phyloP scores from a whole-genome alignment of 2,797 vertebrate species.

The Phrynocephalus guinanensis region DNA sequence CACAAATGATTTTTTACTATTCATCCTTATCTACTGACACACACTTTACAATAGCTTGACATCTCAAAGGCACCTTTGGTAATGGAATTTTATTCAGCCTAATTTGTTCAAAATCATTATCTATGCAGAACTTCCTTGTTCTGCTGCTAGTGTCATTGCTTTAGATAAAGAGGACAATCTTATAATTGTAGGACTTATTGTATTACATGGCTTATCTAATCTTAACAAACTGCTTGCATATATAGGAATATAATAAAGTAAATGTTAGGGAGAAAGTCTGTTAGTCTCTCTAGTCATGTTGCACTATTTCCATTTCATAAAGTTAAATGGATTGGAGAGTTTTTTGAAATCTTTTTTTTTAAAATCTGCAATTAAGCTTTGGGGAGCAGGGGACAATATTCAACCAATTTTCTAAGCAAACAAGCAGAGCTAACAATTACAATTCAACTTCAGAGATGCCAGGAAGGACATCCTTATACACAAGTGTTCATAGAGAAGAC shows the following conservation, averaged over 20 bases:
- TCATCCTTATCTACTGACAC: conserved; percentile 23
- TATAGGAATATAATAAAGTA: conserved; percentile 4
- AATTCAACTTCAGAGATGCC: not conserved
- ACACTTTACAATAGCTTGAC: conserved; percentile 29
- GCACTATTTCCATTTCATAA: not conserved
- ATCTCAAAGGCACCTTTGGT: conserved; percentile 39
- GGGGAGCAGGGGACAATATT: not conserved
- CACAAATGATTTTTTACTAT: conserved; percentile 22
- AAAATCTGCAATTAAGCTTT: conserved; percentile 7
- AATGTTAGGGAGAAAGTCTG: not conserved
- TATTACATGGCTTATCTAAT: conserved; percentile 33
- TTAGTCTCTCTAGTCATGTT: conserved; percentile 5
- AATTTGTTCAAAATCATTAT: conserved; percentile 44
- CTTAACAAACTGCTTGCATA: conserved; percentile 15
- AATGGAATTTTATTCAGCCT: conserved; percentile 38
- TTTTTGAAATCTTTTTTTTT: not conserved
- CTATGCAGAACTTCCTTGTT: conserved; percentile 35
- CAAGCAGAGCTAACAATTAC: not conserved
- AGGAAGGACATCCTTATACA: not conserved
- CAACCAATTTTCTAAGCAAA: not conserved
- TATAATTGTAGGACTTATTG: conserved; percentile 23
- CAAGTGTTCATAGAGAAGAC: not conserved
- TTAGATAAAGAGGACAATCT: conserved; percentile 33
- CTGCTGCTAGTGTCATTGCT: conserved; percentile 21
- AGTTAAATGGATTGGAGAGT: not conserved